Evolutionary conservation across 2,113 vertebrate genomes (phyloP).

Genomic region (Syngnathus scovelli): DNA sequence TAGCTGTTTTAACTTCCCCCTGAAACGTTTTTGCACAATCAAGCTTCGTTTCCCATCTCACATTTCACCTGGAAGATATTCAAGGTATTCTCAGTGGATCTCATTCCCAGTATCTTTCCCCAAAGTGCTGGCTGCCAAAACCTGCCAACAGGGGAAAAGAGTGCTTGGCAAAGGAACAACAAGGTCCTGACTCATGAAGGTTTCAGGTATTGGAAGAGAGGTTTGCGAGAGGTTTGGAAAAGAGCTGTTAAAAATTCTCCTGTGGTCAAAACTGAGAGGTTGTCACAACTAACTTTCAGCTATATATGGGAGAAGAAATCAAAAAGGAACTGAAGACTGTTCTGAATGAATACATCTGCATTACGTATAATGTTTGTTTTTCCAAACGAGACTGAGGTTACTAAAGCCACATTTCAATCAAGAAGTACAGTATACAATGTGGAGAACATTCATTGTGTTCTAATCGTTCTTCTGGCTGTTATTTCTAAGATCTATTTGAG

Average conservation of each 20-base stretch:
- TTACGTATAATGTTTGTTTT: background rate
- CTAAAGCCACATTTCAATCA: too few species aligned
- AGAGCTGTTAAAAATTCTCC: background rate
- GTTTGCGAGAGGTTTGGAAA: slow-evolving; percentile 16
- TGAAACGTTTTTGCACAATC: background rate
- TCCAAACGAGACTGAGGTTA: background rate
- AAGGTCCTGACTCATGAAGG: background rate
- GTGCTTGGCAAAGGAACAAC: slow-evolving; percentile 9
- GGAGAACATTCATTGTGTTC: too few species aligned
- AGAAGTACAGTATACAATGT: too few species aligned
- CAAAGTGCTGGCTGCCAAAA: slow-evolving; percentile 6
- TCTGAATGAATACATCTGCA: background rate
- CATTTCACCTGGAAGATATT: slow-evolving; percentile 14
- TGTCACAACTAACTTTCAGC: slow-evolving; percentile 20
- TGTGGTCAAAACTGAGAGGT: slow-evolving; percentile 9
- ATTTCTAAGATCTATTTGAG: too few species aligned
- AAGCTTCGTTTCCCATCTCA: background rate
- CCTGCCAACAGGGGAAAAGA: slow-evolving; percentile 7
- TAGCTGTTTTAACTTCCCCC: background rate
- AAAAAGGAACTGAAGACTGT: slow-evolving; percentile 29
- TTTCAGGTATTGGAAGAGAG: slow-evolving; percentile 2
- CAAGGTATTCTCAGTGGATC: slow-evolving; percentile 6
- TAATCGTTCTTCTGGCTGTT: too few species aligned
- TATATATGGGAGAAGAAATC: slow-evolving; percentile 17
- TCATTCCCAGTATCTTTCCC: slow-evolving; percentile 9